Percentiles rank a stretch among this genome's conserved stretches.
These are phyloP conservation scores for Sturmia bella DNA, from an alignment of 2,888 invertebrate genomes.

Conservation along the genomic window DNA sequence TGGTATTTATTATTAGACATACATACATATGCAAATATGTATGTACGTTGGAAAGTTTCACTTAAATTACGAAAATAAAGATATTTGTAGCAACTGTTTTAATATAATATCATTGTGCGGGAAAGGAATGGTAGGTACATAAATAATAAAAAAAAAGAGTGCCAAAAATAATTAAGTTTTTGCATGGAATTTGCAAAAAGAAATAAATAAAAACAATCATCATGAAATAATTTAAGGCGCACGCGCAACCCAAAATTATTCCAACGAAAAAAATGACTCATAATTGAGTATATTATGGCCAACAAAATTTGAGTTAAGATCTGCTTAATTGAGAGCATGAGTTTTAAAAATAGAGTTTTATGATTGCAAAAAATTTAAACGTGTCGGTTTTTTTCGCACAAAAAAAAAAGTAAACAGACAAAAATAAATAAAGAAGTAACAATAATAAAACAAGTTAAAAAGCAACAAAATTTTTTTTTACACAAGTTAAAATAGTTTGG, in stretches of 20 bases:
- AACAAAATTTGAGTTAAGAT: neutral
- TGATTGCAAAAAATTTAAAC: constrained; percentile 19
- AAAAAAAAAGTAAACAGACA: constrained; percentile 7
- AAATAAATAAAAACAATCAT: neutral
- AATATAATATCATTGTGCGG: no score
- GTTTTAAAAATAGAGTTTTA: neutral
- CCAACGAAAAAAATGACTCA: constrained; percentile 6
- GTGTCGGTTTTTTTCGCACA: constrained; percentile 29
- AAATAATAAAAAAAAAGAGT: neutral
- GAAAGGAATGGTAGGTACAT: no score
- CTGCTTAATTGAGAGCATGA: constrained; percentile 9
- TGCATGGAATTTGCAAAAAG: neutral
- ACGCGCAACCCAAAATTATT: constrained; percentile 21
- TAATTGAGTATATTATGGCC: constrained; percentile 19
- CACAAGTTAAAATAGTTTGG: constrained; percentile 30
- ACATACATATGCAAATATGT: no score
- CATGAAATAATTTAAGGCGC: constrained; percentile 14
- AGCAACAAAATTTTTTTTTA: constrained; percentile 9
- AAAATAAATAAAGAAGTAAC: constrained; percentile 32
- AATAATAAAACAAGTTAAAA: constrained; percentile 52
- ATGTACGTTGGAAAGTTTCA: no score
- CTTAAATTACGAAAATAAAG: no score
- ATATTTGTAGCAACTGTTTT: no score
- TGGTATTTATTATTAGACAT: no score
- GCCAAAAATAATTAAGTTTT: neutral